phyloP scores from a whole-genome alignment of 1,140 invertebrate genomes.

The Heterodera schachtii region DNA sequence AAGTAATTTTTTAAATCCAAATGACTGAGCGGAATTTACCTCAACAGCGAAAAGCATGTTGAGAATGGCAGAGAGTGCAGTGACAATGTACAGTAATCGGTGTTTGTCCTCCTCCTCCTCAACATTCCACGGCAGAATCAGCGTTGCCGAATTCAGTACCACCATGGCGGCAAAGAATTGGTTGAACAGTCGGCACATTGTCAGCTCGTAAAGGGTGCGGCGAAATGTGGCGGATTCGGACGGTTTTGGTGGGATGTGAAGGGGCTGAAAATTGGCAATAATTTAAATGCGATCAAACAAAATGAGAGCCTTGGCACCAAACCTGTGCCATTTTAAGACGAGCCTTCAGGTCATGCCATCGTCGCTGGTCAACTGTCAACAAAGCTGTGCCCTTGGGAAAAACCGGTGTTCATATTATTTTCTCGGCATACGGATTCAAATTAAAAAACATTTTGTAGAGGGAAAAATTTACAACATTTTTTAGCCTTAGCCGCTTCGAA shows the following conservation, averaged over 20 bases:
- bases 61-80: slow-evolving; percentile 82
- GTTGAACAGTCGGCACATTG: slow-evolving; percentile 94
- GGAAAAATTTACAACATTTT: background rate
- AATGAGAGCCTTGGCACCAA: too few species aligned
- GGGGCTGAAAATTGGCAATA: slow-evolving; percentile 74
- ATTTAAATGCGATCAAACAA: too few species aligned
- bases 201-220: slow-evolving; percentile 95
- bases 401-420: background rate
- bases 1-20: too few species aligned
- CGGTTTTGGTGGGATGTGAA: slow-evolving; percentile 93
- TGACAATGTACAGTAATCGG: slow-evolving; percentile 71
- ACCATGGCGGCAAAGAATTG: slow-evolving; percentile 60
- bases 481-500: background rate
- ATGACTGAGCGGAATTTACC: slow-evolving; percentile 45
- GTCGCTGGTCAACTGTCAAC: slow-evolving; percentile 94
- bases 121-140: slow-evolving; percentile 69
- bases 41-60: slow-evolving; percentile 71
- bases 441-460: background rate
- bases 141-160: slow-evolving; percentile 57
- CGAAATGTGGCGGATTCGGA: slow-evolving; percentile 72
- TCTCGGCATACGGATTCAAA: too few species aligned
- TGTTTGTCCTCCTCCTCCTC: slow-evolving; percentile 68
- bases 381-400: slow-evolving; percentile 82
- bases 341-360: slow-evolving; percentile 99
- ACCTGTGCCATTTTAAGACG: slow-evolving; percentile 87